phyloP scores from a whole-genome alignment of 2,113 vertebrate genomes.

The Pitta sordida region DNA sequence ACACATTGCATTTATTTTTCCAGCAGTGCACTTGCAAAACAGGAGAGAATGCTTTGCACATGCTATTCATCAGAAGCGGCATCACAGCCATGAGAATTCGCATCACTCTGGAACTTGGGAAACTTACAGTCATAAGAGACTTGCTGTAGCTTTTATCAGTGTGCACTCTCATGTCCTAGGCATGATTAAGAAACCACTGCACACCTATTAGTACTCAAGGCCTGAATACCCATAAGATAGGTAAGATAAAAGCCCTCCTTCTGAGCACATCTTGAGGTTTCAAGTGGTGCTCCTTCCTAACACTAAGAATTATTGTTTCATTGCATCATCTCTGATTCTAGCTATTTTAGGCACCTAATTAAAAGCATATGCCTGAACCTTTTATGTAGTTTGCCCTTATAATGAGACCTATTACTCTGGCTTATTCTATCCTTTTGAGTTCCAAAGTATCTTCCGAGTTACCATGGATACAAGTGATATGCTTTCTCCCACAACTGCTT shows the following conservation, averaged over 20 bases:
- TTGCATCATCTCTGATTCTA: constrained; percentile 16
- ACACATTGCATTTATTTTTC: background rate
- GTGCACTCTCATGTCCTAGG: constrained; percentile 19
- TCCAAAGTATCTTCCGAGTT: constrained; percentile 74
- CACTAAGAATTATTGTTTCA: constrained; percentile 28
- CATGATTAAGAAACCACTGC: constrained; percentile 50
- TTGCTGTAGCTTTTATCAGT: background rate
- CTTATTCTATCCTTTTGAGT: constrained; percentile 71
- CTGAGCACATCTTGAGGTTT: constrained; percentile 25
- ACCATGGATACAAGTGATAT: constrained; percentile 77
- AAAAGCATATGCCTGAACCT: constrained; percentile 71
- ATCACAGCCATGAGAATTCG: constrained; percentile 19
- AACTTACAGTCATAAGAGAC: constrained; percentile 12
- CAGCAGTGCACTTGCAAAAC: background rate
- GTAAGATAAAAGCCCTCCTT: constrained; percentile 16
- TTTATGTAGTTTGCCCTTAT: constrained; percentile 77
- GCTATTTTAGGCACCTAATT: constrained; percentile 75
- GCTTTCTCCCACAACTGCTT: constrained; percentile 71
- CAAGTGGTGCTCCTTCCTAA: constrained; percentile 35
- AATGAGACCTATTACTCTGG: constrained; percentile 75
- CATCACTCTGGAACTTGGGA: constrained; percentile 25
- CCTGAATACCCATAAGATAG: background rate
- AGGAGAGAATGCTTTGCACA: background rate
- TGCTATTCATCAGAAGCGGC: background rate
- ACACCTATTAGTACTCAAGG: constrained; percentile 32